These are phyloP conservation scores for Apomyelois bistriatella DNA, from an alignment of 2,888 invertebrate species.

Conservation along the genomic window DNA sequence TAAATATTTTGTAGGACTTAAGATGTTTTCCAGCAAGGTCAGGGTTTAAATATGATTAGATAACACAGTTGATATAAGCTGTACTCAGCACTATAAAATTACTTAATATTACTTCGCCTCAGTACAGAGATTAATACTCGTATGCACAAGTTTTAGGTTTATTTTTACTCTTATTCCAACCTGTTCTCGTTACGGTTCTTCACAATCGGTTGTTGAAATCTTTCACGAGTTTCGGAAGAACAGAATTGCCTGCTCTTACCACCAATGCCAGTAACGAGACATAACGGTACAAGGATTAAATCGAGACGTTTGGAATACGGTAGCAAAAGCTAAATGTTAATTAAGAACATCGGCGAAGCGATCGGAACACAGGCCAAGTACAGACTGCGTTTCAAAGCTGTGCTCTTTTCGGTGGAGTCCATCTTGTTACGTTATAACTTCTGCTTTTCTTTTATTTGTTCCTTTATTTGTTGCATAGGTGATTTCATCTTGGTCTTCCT, in stretches of 20 bases:
- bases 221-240: conserved; percentile 35
- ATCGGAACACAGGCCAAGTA: conserved; percentile 49
- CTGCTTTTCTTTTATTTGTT: too few species aligned
- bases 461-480: too few species aligned
- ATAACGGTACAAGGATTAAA: conserved; percentile 45
- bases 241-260: conserved; percentile 38
- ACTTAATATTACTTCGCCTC: background rate
- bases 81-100: too few species aligned
- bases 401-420: too few species aligned
- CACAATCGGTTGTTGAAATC: conserved; percentile 27
- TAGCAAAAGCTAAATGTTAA: conserved; percentile 69
- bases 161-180: background rate
- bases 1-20: too few species aligned
- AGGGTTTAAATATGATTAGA: too few species aligned
- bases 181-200: conserved; percentile 1
- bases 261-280: conserved; percentile 61
- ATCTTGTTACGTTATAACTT: too few species aligned
- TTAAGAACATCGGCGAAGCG: conserved; percentile 66
- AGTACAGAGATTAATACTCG: background rate
- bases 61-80: too few species aligned
- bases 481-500: too few species aligned
- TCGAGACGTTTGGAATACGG: conserved; percentile 48
- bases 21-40: too few species aligned
- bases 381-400: too few species aligned
- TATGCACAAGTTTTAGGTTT: background rate